These are phyloP conservation scores for Odontesthes bonariensis DNA, from an alignment of 2,113 vertebrate genomes.

Conservation along the genomic window DNA sequence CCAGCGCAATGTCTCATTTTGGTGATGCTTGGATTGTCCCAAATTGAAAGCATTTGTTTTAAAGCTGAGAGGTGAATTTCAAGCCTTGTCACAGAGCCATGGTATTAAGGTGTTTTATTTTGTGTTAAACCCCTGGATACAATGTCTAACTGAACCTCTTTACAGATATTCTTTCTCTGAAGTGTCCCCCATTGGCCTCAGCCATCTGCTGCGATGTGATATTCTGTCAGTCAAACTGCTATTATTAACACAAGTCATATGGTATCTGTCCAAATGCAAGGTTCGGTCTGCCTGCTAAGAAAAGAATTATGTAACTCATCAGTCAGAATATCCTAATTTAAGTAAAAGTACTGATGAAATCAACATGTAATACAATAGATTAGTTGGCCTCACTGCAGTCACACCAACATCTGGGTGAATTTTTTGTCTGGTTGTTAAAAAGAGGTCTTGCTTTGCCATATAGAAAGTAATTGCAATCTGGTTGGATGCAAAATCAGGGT, in stretches of 20 bases:
- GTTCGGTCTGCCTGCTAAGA: slow-evolving; percentile 15
- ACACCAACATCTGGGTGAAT: slow-evolving; percentile 39
- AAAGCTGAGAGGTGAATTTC: slow-evolving; percentile 60
- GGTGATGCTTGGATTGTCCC: slow-evolving; percentile 75
- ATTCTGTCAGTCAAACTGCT: slow-evolving; percentile 59
- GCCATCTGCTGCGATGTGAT: slow-evolving; percentile 55
- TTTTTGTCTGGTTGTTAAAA: slow-evolving; percentile 23
- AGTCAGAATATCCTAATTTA: slow-evolving; percentile 30
- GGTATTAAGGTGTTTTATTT: slow-evolving; percentile 67
- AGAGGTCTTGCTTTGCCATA: slow-evolving; percentile 14
- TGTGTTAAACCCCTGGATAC: slow-evolving; percentile 54
- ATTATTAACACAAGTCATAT: slow-evolving; percentile 38
- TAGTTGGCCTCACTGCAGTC: slow-evolving; percentile 17
- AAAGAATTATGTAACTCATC: slow-evolving; percentile 29
- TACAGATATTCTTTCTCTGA: slow-evolving; percentile 41
- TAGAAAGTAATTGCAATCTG: slow-evolving; percentile 31
- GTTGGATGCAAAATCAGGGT: slow-evolving; percentile 45
- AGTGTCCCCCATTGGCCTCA: slow-evolving; percentile 22
- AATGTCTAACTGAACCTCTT: slow-evolving; percentile 35
- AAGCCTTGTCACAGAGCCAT: slow-evolving; percentile 40
- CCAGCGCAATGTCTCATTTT: slow-evolving; percentile 66
- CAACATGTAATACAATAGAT: slow-evolving; percentile 42
- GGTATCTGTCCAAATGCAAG: slow-evolving; percentile 25
- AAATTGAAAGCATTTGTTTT: slow-evolving; percentile 79
- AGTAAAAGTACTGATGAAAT: slow-evolving; percentile 57